Evolutionary conservation across 2,888 invertebrate genomes (phyloP).

Genomic region (Callinectes sapidus): DNA sequence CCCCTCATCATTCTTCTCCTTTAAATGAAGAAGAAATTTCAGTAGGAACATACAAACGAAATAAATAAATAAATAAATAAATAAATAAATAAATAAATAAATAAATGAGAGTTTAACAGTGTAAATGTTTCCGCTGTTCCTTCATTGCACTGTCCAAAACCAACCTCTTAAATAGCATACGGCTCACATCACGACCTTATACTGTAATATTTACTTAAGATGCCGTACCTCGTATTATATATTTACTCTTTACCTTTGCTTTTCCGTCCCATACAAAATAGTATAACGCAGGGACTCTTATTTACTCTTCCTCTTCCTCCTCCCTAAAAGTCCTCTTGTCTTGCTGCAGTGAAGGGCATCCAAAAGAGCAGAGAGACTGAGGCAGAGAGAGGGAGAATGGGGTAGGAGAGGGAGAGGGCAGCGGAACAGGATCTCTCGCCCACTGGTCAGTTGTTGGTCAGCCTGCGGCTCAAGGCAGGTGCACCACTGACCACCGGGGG

Average conservation of each 20-base stretch:
- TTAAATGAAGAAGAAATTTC: background rate
- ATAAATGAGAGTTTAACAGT: no score
- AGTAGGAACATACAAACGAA: background rate
- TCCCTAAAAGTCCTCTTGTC: background rate
- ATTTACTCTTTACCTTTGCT: no score
- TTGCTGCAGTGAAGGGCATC: background rate
- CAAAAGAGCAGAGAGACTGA: slow-evolving; percentile 15
- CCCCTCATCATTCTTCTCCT: background rate
- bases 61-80: background rate
- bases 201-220: no score
- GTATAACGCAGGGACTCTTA: no score
- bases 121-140: background rate
- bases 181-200: no score
- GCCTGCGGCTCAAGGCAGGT: background rate
- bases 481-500: background rate
- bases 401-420: background rate
- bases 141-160: background rate
- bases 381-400: background rate
- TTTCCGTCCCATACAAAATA: background rate
- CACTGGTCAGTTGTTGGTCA: slow-evolving; percentile 44
- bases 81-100: no score
- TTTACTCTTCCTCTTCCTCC: background rate
- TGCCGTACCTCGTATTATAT: no score
- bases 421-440: background rate
- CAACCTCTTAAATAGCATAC: no score